Base-by-base conservation (phyloP, 2,113 vertebrate species). In the Pedetes capensis region DNA sequence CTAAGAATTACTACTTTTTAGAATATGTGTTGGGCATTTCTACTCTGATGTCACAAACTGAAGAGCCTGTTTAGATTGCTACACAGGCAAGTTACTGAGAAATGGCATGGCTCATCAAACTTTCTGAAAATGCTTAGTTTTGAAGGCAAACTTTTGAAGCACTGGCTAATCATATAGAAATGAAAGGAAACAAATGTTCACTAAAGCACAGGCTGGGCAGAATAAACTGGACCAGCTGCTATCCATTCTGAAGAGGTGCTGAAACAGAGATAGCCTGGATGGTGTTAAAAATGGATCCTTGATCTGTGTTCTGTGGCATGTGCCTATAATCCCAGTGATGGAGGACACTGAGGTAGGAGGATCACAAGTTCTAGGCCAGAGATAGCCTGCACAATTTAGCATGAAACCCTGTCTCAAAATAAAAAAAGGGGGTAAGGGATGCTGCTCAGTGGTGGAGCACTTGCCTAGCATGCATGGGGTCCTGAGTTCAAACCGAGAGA, bases 111-210 rank as follows among this genome's bases (percentile, higher is more conserved):
- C 13, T 83, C 59, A 78, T 90, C n/a, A 91, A 94, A 53, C 39
- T 16, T n/a, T 93, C 66, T 42, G 51, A 92, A 92, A 94, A 92
- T 13, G 6, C 13, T 91, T 95, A n/a, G 8, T 87, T 69, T 80
- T 89, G 63, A 91, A 87, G 59, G 80, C 42, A 93, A 87, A 84
- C 27, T 37, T 55, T 61, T 47, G 51, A 81, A 86, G 34, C 37
- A 82, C 25, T 12, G 20, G 63, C 51, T 94, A 87, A 90, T 94
- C 32, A 8, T 16, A 68, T 44, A 79, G 66, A 95, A 94, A 57
- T 44, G 25, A 91, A 89, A 87, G 47, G 34, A 92, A 64, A 92
- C 39, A 90, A 69, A 79, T 59, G 55, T 74, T 87, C 16, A 37
- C 16, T 51, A 68, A 82, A 75, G 39, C 55, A 14, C 4, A 25